These are phyloP conservation scores for Drosophila triauraria DNA, from an alignment of 1,140 invertebrate genomes.

Conservation along the genomic window DNA sequence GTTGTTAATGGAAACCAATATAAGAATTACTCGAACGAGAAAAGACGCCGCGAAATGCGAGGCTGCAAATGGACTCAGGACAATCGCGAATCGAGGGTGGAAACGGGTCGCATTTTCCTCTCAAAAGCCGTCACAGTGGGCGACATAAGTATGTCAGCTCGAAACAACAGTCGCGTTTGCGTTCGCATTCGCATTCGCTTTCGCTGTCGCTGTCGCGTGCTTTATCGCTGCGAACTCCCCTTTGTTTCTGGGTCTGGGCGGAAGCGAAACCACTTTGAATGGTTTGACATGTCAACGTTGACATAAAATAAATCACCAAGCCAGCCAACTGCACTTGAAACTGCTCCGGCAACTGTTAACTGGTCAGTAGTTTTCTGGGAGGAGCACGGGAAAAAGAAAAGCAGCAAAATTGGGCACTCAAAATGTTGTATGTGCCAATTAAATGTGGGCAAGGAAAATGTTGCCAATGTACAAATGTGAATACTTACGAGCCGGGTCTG, in stretches of 20 bases:
- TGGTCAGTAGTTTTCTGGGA: constrained; percentile 48
- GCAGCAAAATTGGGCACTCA: constrained; percentile 63
- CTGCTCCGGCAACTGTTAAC: constrained; percentile 56
- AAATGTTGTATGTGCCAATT: constrained; percentile 77
- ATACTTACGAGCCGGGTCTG: constrained; percentile 34
- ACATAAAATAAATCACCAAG: constrained; percentile 83
- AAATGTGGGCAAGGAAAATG: constrained; percentile 73
- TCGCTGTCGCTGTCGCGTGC: constrained; percentile 53
- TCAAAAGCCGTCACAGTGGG: constrained; percentile 40
- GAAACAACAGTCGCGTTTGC: constrained; percentile 59
- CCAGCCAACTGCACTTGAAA: constrained; percentile 74
- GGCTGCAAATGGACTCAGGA: constrained; percentile 11
- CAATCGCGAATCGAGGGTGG: background rate
- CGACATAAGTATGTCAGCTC: constrained; percentile 55
- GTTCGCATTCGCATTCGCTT: constrained; percentile 1
- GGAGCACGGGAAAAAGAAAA: constrained; percentile 19
- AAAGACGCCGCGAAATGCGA: constrained; percentile 38
- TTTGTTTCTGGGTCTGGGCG: constrained; percentile 54
- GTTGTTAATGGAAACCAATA: constrained; percentile 67
- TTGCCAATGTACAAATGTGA: constrained; percentile 72
- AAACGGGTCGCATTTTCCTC: constrained; percentile 7
- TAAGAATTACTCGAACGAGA: constrained; percentile 23
- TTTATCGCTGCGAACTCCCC: constrained; percentile 68
- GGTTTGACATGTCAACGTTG: constrained; percentile 84
- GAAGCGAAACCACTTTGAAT: constrained; percentile 84